Base-by-base conservation (phyloP, 2,113 vertebrate species). In the Chaetops frenatus region DNA sequence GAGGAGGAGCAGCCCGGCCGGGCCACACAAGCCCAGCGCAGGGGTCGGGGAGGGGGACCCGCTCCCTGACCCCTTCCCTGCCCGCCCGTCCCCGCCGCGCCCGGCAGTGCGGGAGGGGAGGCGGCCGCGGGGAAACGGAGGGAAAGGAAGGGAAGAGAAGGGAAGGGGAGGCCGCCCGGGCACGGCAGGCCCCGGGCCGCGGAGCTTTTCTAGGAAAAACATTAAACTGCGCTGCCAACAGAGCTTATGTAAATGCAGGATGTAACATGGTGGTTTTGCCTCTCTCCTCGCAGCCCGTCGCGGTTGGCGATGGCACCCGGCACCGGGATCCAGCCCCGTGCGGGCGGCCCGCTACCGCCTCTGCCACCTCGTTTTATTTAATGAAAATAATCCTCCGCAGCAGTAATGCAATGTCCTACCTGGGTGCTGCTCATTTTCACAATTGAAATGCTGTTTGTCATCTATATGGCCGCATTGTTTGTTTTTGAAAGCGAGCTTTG, bases 1-100 rank as follows among this genome's bases (percentile, higher is more conserved):
- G 67, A 73, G 77, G 69, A 73, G 77, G 77, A 66, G 60, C 86
- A 51, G 86, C 36, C 69, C 77, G 86, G 74, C 97, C 97, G 97
- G 98, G 98, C 97, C 97, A 90, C 97, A 97, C 94, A 58, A 82
- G 72, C 78, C 77, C 89, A 70, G 86, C 24, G 73, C n/a, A 45
- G 90, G 82, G 82, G 45, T 83, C 81, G 70, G 28, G 35, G 23
- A 7, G 31, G 57, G 70, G 77, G 48, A 23, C 8, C 19, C 57
- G 45, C 42, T 12, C 11, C 6, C 38, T 31, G 61, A 40, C 10
- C 56, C 38, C 12, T 24, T 36, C n/a, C 45, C 44, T 50, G 44
- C 23, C 27, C 53, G 25, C 70, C 51, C 42, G 15, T 44, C 73
- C 42, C 50, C 47, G 56, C 64, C 84, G 84, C 73, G 42, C 48